Evolutionary conservation across 2,113 vertebrate species (phyloP), one percentile per base, ranked within the genome.

Genomic region (Candoia aspera): DNA sequence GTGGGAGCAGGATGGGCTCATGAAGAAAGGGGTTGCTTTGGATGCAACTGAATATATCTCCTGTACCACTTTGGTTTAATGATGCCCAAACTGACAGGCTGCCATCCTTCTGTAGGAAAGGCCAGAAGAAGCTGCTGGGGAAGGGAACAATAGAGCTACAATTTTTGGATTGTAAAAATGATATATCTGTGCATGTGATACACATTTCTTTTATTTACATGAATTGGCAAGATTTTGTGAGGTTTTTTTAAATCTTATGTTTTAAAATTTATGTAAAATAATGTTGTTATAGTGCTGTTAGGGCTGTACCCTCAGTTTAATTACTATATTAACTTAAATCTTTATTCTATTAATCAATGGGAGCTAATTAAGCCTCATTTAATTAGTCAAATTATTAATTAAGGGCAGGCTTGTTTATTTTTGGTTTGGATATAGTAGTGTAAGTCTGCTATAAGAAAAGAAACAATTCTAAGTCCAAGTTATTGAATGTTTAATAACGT

Each of bases 341-440:
- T 46, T 90, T 60, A 90, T 58, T 84, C 84, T 55, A 29, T 90
- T 59, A 90, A 84, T 90, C 58, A 24, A 37, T 83, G 24, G 55
- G 23, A 90, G 73, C 53, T 12, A 84, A 83, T 84, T 84, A 46
- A 55, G 58, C 57, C 33, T 55, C 42, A 84, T 84, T 90, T 60
- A 84, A 90, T 90, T 90, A 58, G 73, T 17, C n/a, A 6, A 23
- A 59, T 55, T 90, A 83, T 37, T 6, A 90, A 83, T 59, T 58
- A 90, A 90, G 68, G 53, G n/a, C n/a, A 90, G 33, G 46, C 37
- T 84, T 84, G 79, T 84, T 90, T 46, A 59, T 84, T 46, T 84
- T 90, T 84, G 90, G 37, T 84, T 84, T 42, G 55, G 57, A n/a
- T 37, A 37, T 26, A 49, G 57, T 90, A 37, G 54, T 13, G 2